phyloP scores from a whole-genome alignment of 2,888 invertebrate species.

The Polietes domitor region DNA sequence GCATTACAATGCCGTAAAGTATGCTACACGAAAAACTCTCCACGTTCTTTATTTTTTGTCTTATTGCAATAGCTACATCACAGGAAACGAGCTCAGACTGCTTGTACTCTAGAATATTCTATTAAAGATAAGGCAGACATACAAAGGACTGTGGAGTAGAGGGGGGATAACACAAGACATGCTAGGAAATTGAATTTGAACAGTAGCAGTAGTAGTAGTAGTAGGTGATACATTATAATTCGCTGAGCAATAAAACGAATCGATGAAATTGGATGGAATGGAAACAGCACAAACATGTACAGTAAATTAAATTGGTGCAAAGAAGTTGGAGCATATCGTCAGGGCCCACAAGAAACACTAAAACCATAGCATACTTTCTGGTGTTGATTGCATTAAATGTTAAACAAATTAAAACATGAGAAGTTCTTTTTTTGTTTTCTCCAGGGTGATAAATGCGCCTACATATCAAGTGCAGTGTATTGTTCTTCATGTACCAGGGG shows the following conservation, averaged over 20 bases:
- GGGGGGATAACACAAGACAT: constrained; percentile 24
- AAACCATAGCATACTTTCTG: not conserved
- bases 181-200: constrained; percentile 62
- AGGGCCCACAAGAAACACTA: not conserved
- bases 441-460: too few relatives aligned
- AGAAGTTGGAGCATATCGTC: constrained; percentile 16
- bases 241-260: constrained; percentile 19
- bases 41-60: not conserved
- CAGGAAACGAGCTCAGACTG: constrained; percentile 10
- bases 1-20: constrained; percentile 48
- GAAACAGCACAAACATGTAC: not conserved
- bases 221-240: constrained; percentile 56
- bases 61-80: not conserved
- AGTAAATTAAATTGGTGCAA: constrained; percentile 32
- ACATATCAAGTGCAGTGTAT: too few relatives aligned
- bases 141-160: constrained; percentile 28
- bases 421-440: too few relatives aligned
- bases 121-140: not conserved
- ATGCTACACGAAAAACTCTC: constrained; percentile 6
- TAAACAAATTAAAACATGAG: not conserved
- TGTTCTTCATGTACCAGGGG: too few relatives aligned
- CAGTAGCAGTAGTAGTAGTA: too few relatives aligned
- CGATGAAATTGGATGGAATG: constrained; percentile 2
- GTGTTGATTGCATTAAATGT: not conserved
- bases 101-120: not conserved